phyloP scores from a whole-genome alignment of 2,888 invertebrate species.

The Neoscelio sp. region DNA sequence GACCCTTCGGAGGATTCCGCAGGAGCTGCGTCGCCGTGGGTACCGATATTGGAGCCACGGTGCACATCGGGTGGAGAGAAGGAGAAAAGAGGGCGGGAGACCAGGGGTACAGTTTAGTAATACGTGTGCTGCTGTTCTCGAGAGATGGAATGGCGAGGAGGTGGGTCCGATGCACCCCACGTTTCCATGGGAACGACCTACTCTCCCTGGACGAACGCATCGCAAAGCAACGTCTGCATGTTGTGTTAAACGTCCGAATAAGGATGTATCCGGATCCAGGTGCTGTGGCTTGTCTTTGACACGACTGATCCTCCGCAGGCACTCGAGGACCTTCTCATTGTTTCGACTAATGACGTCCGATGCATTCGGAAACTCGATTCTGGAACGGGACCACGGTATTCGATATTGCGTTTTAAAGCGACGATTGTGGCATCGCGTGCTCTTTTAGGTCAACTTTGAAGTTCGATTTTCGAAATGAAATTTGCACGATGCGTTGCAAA shows the following conservation, averaged over 20 bases:
- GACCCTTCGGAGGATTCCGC: slow-evolving; percentile 71
- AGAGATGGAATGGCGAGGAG: slow-evolving; percentile 70
- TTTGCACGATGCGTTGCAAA: no score
- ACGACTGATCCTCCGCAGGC: slow-evolving; percentile 12
- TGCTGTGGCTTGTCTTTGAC: slow-evolving; percentile 66
- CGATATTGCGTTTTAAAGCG: no score
- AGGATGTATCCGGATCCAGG: slow-evolving; percentile 71
- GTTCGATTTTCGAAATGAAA: no score
- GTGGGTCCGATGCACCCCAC: slow-evolving; percentile 78
- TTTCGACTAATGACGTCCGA: slow-evolving; percentile 21
- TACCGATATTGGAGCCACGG: slow-evolving; percentile 26
- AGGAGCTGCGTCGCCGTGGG: slow-evolving; percentile 64
- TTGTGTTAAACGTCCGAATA: slow-evolving; percentile 76
- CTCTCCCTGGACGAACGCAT: slow-evolving; percentile 82
- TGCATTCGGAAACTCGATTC: slow-evolving; percentile 24
- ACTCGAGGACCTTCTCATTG: slow-evolving; percentile 6
- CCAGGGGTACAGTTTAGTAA: slow-evolving; percentile 58
- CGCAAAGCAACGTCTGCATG: slow-evolving; percentile 71
- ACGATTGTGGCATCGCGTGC: background rate
- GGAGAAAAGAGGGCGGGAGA: slow-evolving; percentile 25
- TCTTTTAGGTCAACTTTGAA: slow-evolving; percentile 42
- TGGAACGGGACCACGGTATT: slow-evolving; percentile 18
- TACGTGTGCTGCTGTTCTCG: slow-evolving; percentile 57
- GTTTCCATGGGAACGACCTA: slow-evolving; percentile 82
- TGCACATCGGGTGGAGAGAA: slow-evolving; percentile 13